Conservation (phyloP, 2,797 vertebrate species). For the Brachyrhaphis roseni region DNA sequence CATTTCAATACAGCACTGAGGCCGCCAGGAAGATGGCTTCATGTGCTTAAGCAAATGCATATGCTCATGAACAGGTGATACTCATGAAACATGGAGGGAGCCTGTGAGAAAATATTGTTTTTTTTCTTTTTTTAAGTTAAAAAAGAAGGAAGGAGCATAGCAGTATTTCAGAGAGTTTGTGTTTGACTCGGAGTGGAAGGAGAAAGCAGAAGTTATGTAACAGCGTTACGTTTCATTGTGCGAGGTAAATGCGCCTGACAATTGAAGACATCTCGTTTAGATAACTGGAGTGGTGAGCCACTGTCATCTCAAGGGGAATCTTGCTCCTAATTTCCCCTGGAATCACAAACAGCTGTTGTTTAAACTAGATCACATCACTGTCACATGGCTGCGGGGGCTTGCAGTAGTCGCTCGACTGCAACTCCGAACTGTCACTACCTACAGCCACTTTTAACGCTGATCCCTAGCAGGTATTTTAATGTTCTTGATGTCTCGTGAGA, state of each 20-base stretch:
- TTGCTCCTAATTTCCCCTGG: constrained; percentile 92
- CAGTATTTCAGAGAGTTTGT: constrained; percentile 12
- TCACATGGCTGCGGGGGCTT: constrained; percentile 89
- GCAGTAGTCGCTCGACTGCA: constrained; percentile 82
- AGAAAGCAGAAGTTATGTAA: constrained; percentile 43
- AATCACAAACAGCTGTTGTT: constrained; percentile 96
- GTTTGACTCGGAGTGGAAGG: constrained; percentile 18
- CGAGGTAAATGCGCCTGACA: constrained; percentile 57
- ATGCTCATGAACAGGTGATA: constrained; percentile 61
- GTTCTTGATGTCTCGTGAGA: constrained; percentile 60
- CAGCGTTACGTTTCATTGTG: constrained; percentile 37
- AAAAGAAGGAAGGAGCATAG: constrained; percentile 12
- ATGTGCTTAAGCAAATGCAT: constrained; percentile 48
- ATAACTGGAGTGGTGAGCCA: constrained; percentile 82
- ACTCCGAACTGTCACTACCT: constrained; percentile 72
- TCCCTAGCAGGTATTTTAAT: constrained; percentile 75
- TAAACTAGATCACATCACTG: constrained; percentile 87
- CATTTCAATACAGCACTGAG: constrained; percentile 71
- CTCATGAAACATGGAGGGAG: constrained; percentile 34
- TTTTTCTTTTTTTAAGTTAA: not conserved
- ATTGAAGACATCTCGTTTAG: constrained; percentile 84
- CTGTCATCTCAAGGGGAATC: constrained; percentile 89
- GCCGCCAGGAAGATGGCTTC: constrained; percentile 48
- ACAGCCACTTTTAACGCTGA: constrained; percentile 75
- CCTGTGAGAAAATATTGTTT: constrained; percentile 9